Evolutionary conservation across 1,140 invertebrate genomes (phyloP), one percentile per base, ranked within the genome.

Genomic region (Cheumatopsyche charites): DNA sequence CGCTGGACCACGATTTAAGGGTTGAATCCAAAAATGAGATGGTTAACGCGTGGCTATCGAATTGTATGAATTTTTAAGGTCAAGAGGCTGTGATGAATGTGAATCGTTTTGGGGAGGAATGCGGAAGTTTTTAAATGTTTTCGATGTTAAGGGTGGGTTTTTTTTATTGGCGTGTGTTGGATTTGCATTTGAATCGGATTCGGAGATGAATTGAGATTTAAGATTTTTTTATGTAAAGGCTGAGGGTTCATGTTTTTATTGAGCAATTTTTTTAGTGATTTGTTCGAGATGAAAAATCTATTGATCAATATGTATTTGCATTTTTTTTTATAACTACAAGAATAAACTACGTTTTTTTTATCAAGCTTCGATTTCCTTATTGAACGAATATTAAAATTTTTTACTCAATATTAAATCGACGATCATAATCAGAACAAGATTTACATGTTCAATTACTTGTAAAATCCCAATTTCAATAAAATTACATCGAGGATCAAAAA

Each of bases 91-190:
- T 17, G 23, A 17, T 13, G n/a, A 36, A 29, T 61, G 21, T 61
- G 17, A 9, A 41, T 29, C 43, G 12, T 47, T 66, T 66, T 63
- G 23, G 25, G 23, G 42, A 47, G 25, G 19, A 66, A 66, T 47
- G 42, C 42, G 63, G 63, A 66, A 66, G 63, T 66, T 66, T 66
- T n/a, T 7, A n/a, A n/a, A 23, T 0, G 7, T 42, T 43, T 43
- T 67, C 19, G 5, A 23, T 23, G 25, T 61, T 61, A 6, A 61
- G 17, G 17, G 23, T 61, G 4, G 4, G 6, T 23, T n/a, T 61
- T 21, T 26, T 23, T 23, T 4, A 4, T 7, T 9, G 42, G 42
- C n/a, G 7, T 49, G 45, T 49, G 17, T 5, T 15, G 45, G 4
- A n/a, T 19, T 49, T 49, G 13, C 17, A 49, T 49, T 49, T 49